These are phyloP conservation scores for Drosophila elegans DNA, from an alignment of 1,140 invertebrate species.

Conservation along the genomic window DNA sequence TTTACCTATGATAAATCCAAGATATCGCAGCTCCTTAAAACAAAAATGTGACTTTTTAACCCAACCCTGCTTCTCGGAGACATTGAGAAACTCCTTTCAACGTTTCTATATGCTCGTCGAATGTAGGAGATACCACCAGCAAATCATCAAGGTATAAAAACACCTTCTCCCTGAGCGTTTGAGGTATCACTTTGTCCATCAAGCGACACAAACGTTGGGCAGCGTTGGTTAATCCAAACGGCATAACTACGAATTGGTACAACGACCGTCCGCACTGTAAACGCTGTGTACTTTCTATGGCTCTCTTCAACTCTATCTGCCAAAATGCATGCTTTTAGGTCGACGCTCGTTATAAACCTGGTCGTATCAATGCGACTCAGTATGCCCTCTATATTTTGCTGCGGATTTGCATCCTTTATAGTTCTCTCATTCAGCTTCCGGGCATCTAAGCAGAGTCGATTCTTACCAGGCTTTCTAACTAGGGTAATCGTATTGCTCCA, in stretches of 20 bases:
- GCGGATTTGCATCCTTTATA: slow-evolving; percentile 8
- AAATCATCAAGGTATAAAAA: slow-evolving; percentile 4
- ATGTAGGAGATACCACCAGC: not conserved
- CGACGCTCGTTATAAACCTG: not conserved
- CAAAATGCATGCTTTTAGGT: not conserved
- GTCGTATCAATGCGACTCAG: not conserved
- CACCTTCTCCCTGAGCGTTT: not conserved
- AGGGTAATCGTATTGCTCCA: not conserved
- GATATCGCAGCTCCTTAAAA: slow-evolving; percentile 20
- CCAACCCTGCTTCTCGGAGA: slow-evolving; percentile 70
- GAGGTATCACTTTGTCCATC: slow-evolving; percentile 2
- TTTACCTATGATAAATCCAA: slow-evolving; percentile 23
- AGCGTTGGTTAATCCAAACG: slow-evolving; percentile 10
- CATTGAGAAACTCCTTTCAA: not conserved
- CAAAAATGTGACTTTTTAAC: slow-evolving; percentile 84
- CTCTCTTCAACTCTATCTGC: slow-evolving; percentile 6
- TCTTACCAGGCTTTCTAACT: slow-evolving; percentile 5
- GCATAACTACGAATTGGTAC: not conserved
- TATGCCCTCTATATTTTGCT: not conserved
- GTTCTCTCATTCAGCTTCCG: slow-evolving; percentile 1
- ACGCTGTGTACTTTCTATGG: too few relatives aligned
- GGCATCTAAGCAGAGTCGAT: slow-evolving; percentile 6
- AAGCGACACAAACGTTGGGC: slow-evolving; percentile 16
- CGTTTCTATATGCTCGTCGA: not conserved
- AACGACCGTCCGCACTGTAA: not conserved